Base-by-base conservation (phyloP, 2,797 vertebrate genomes). In the Macropodus opercularis region DNA sequence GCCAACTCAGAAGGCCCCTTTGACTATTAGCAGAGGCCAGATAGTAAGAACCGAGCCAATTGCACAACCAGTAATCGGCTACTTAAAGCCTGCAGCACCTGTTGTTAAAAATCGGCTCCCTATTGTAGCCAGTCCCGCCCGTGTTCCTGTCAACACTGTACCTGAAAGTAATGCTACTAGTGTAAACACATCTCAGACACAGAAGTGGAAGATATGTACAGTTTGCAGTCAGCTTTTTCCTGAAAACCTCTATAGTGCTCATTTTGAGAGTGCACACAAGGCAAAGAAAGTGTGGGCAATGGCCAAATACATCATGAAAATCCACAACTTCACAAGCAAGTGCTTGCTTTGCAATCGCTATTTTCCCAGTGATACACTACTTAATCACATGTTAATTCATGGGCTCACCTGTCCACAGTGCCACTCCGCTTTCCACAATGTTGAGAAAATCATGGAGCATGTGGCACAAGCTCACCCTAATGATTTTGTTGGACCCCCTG, bases 241-340 rank as follows among this genome's bases (percentile, higher is more conserved):
- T 11, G 98, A 98, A 87, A 98, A 96, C 12, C 92, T 97, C 69
- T 98, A 98, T 75, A 98, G 95, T 9, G 93, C 95, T 76, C 98
- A 99, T 87, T 98, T 98, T 70, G 96, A 98, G 84, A 98, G 94
- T 75, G 97, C 96, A 43, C 97, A 99, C 88, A 98, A 98, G 90
- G 96, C 96, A 0, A 96, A 98, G 87, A 98, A 96, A 90, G 94
- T 99, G 59, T 96, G 96, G 63, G 96, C 96, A 0, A 93, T 98
- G 75, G 98, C 98, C 51, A 99, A 98, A 87, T 98, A 98, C 80
- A 98, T 99, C 55, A 97, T 98, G 97, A 98, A 98, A 90, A 99
- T 99, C 87, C 96, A 98, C 90, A 98, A 98, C 89, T 99, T 99
- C 71, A 98, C 98, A 70, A 98, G 98, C 90, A 98, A 98, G 92